These are phyloP conservation scores for Lepidocyrtoides sp. DNA, from an alignment of 2,888 invertebrate species.

Conservation along the genomic window DNA sequence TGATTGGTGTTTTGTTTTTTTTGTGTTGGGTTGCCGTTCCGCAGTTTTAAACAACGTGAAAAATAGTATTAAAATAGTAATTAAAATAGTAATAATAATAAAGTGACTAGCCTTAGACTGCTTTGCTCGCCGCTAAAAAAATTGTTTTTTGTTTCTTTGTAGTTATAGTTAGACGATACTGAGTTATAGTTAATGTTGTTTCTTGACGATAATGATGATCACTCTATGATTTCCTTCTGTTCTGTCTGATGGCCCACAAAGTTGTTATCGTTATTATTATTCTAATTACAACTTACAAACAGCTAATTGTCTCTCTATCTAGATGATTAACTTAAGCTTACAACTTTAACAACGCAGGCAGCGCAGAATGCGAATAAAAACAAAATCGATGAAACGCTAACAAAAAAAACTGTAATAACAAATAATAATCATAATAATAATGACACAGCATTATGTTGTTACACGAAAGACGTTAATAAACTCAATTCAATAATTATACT, in stretches of 20 bases:
- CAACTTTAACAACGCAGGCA: background rate
- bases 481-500: too few relatives aligned
- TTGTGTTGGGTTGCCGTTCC: background rate
- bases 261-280: too few relatives aligned
- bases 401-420: background rate
- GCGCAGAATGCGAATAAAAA: background rate
- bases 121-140: constrained; percentile 6
- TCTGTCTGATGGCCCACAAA: too few relatives aligned
- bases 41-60: background rate
- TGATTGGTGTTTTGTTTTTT: background rate
- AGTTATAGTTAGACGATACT: background rate
- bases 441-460: too few relatives aligned
- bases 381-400: background rate
- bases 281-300: background rate
- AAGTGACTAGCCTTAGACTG: constrained; percentile 78
- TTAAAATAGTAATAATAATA: constrained; percentile 61
- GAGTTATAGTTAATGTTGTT: background rate
- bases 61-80: constrained; percentile 7
- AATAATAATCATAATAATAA: background rate
- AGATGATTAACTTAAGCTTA: background rate
- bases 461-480: background rate
- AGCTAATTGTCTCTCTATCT: too few relatives aligned
- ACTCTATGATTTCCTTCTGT: too few relatives aligned
- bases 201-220: background rate
- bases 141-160: background rate